These are phyloP conservation scores for Tetropium fuscum DNA, from an alignment of 2,888 invertebrate genomes.

Conservation along the genomic window DNA sequence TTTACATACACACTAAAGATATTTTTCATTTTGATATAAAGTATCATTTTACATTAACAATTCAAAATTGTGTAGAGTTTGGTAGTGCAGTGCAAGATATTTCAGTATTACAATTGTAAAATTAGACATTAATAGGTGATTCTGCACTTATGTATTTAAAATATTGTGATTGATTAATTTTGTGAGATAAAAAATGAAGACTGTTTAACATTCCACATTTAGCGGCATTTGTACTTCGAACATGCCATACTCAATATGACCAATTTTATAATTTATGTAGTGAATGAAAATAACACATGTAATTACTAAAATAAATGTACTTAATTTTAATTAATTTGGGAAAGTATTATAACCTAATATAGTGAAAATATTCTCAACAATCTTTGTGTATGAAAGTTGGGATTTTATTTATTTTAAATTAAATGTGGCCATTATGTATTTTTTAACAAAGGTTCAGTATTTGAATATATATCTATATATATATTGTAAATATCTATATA, in stretches of 20 bases:
- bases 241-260: conserved; percentile 17
- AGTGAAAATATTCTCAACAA: conserved; percentile 13
- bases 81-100: no score
- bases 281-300: conserved; percentile 2
- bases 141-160: neutral
- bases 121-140: no score
- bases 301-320: conserved; percentile 38
- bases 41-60: no score
- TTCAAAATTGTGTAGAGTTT: no score
- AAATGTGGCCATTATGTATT: conserved; percentile 57
- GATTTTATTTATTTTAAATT: conserved; percentile 30
- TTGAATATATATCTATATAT: conserved; percentile 55
- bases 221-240: conserved; percentile 17
- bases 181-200: conserved; percentile 14
- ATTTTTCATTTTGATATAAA: no score
- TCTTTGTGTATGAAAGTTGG: conserved; percentile 5
- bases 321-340: conserved; percentile 40
- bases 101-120: no score
- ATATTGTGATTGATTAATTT: conserved; percentile 12
- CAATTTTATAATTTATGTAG: conserved; percentile 18
- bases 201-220: conserved; percentile 29
- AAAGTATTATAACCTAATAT: conserved; percentile 36
- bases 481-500: conserved; percentile 56
- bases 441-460: conserved; percentile 58
- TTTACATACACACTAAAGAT: no score